Evolutionary conservation across 2,888 invertebrate species (phyloP).

Genomic region (Prosapia bicincta): DNA sequence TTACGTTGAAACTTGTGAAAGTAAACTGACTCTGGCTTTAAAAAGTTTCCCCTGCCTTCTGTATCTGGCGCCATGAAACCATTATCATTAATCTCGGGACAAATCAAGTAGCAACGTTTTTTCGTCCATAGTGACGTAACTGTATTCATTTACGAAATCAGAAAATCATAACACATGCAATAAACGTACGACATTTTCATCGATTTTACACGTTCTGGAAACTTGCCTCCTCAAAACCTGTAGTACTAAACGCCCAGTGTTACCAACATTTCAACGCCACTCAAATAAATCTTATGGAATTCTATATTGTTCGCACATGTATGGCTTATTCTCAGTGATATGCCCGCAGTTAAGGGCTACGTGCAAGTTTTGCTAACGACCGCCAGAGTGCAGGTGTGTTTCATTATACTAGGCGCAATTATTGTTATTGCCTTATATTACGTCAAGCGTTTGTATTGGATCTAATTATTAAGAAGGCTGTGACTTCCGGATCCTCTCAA

Average conservation of each 20-base stretch:
- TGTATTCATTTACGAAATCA: no score
- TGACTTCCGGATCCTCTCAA: neutral
- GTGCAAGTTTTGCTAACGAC: slow-evolving; percentile 2
- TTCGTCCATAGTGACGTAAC: no score
- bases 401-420: neutral
- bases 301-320: neutral
- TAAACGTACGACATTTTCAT: no score
- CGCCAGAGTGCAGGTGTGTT: neutral
- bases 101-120: no score
- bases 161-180: no score
- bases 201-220: no score
- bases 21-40: no score
- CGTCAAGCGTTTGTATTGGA: neutral
- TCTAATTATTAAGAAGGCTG: neutral
- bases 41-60: no score
- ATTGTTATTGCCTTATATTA: neutral
- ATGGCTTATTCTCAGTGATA: neutral
- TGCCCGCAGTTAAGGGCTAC: neutral
- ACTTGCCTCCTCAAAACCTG: neutral
- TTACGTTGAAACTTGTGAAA: no score
- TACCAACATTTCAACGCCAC: neutral
- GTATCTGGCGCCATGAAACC: no score
- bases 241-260: neutral
- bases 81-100: no score
- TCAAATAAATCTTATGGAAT: neutral